A percentile compares a stretch with the other conserved stretches of the same genome.
Evolutionary conservation across 2,113 vertebrate species (phyloP).

Genomic region (Leucoraja erinaceus): DNA sequence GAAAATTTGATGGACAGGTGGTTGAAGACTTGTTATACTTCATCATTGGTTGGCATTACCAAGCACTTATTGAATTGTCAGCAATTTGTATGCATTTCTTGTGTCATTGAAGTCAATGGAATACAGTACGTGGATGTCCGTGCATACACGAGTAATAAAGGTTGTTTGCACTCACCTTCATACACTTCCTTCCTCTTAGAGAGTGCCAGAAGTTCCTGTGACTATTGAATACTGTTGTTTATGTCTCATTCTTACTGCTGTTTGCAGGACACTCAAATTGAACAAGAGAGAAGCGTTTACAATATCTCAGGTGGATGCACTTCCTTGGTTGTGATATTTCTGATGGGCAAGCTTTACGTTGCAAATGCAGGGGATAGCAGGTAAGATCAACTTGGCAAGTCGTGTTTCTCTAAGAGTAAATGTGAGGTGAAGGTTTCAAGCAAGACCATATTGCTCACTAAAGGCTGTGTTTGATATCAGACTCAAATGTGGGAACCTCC

Average conservation of each 20-base stretch:
- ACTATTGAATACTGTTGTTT: neutral
- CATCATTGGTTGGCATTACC: too few species aligned
- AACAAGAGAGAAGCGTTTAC: conserved; percentile 72
- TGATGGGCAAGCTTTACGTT: conserved; percentile 86
- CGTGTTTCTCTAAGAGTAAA: neutral
- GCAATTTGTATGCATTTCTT: too few species aligned
- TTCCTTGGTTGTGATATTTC: conserved; percentile 77
- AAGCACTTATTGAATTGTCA: too few species aligned
- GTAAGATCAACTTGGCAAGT: conserved; percentile 52
- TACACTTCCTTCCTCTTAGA: neutral
- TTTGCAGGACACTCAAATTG: conserved; percentile 80
- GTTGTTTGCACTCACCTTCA: too few species aligned
- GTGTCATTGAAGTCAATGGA: too few species aligned
- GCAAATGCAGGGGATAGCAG: conserved; percentile 94
- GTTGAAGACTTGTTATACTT: neutral
- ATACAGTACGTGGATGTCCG: too few species aligned
- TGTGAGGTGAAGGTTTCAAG: neutral
- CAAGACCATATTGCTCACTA: neutral
- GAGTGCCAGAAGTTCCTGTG: neutral
- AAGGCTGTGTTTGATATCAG: neutral
- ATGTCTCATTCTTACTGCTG: conserved; percentile 41
- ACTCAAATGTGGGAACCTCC: neutral
- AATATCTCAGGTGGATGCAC: conserved; percentile 88
- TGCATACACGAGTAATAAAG: too few species aligned
- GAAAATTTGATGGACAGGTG: neutral